Evolutionary conservation across 2,113 vertebrate species (phyloP).

Genomic region (Collichthys lucidus): DNA sequence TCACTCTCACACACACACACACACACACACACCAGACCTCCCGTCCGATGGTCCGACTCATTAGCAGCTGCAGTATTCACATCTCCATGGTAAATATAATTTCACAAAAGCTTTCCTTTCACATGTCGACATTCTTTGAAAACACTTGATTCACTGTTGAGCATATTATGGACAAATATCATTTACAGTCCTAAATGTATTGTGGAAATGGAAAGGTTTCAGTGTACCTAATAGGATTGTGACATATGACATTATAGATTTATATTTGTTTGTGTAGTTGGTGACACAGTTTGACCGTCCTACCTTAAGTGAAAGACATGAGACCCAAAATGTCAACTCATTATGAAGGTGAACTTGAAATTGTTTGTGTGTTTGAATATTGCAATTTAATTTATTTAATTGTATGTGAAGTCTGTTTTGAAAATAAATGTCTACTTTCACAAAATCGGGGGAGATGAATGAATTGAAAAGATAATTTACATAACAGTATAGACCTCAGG

Average conservation of each 20-base stretch:
- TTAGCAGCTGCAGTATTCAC: constrained; percentile 34
- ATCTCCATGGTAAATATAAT: constrained; percentile 36
- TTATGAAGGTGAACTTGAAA: constrained; percentile 77
- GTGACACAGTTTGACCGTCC: constrained; percentile 63
- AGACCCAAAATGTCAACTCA: constrained; percentile 51
- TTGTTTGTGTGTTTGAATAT: constrained; percentile 79
- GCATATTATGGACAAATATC: constrained; percentile 1
- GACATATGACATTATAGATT: constrained; percentile 42
- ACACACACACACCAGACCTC: constrained; percentile 1
- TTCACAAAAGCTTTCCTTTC: constrained; percentile 26
- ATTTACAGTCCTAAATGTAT: constrained; percentile 49
- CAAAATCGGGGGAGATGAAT: constrained; percentile 46
- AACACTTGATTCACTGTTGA: constrained; percentile 1
- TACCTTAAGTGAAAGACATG: constrained; percentile 47
- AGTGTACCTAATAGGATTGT: constrained; percentile 57
- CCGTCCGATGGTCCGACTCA: background rate
- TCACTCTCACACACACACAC: background rate
- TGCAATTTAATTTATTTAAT: constrained; percentile 85
- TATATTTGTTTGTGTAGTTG: constrained; percentile 67
- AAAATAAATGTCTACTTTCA: constrained; percentile 84
- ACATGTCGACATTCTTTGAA: constrained; percentile 32
- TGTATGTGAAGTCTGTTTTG: constrained; percentile 83
- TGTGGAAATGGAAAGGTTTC: constrained; percentile 48
- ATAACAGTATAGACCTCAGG: background rate
- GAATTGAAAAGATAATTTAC: constrained; percentile 9